Conservation (phyloP, 2,888 invertebrate genomes). For the Sinhomidia bicolor region DNA sequence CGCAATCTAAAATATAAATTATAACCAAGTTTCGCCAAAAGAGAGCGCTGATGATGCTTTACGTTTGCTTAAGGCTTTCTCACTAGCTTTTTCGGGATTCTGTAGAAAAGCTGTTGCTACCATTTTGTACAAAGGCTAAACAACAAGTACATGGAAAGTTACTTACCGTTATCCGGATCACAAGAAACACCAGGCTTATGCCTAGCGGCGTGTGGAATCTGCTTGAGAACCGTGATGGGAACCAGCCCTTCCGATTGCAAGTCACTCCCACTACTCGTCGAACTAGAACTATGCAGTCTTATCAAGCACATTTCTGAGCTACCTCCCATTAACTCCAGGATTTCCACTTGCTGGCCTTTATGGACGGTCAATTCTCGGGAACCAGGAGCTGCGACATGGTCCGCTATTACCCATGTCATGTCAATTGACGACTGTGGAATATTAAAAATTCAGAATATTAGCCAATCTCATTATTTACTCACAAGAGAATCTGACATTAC, state of each 20-base stretch:
- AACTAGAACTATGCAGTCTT: conserved; percentile 82
- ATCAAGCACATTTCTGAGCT: conserved; percentile 85
- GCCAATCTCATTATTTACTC: not conserved
- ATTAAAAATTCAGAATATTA: conserved; percentile 2
- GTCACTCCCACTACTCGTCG: conserved; percentile 82
- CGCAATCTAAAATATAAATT: not conserved
- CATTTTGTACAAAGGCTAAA: not conserved
- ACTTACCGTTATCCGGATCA: conserved; percentile 78
- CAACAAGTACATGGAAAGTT: not conserved
- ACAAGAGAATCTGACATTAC: not conserved
- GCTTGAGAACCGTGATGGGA: conserved; percentile 89
- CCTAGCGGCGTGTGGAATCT: conserved; percentile 84
- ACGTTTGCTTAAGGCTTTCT: conserved; percentile 16
- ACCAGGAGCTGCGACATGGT: conserved; percentile 89
- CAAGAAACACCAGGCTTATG: conserved; percentile 69
- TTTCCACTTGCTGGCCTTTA: conserved; percentile 97
- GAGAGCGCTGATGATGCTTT: conserved; percentile 56
- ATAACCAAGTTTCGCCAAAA: not conserved
- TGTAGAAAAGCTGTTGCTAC: not conserved
- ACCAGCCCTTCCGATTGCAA: conserved; percentile 89
- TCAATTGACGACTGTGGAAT: conserved; percentile 84
- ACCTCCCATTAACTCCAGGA: conserved; percentile 88
- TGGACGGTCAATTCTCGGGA: conserved; percentile 91
- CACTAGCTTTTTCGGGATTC: not conserved
- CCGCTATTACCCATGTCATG: conserved; percentile 95